Evolutionary conservation across 1,140 invertebrate species (phyloP), one percentile per base, ranked within the genome.

Genomic region (Platyscapa corneri): DNA sequence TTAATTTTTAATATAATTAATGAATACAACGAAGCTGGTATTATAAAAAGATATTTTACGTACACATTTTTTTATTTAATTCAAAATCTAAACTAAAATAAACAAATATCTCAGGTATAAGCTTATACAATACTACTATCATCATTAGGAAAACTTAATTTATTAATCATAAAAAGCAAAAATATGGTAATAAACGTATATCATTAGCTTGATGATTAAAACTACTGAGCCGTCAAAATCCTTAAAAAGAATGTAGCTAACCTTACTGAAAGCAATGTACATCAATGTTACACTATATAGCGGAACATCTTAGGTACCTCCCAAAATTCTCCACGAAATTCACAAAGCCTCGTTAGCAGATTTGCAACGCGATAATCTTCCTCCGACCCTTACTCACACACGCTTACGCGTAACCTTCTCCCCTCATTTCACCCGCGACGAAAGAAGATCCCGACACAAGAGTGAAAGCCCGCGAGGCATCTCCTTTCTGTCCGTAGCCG

Each of bases 291-390:
- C 18, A 18, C 46, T 53, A 53, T 6, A 49, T 46, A 30, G 39
- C 8, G 23, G 5, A 49, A 75, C 1, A 30, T 39, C 46, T 18
- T 74, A 27, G 20, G 32, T 30, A 83, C 60, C 60, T 65, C 39
- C 60, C 75, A 67, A 76, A 83, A 65, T 42, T 49, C 56, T 27
- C 56, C 23, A 18, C 23, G 46, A 72, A 72, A 84, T 84, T 79
- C 76, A 72, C 64, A 77, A 78, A 78, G 67, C 18, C 83, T 85
- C 77, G 83, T 85, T 85, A 85, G 77, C 77, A 87, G 85, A 88
- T 88, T 87, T 84, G 81, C 84, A 86, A 83, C 87, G 88, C 83
- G 88, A 86, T 86, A 86, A 86, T 81, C 75, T 86, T 82, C 77
- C 82, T 30, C 34, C 23, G n/a, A 77, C 39, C 74, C 70, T 72